These are phyloP conservation scores for Cheirogaleus major DNA, from an alignment of 2,797 vertebrate species.

Conservation along the genomic window DNA sequence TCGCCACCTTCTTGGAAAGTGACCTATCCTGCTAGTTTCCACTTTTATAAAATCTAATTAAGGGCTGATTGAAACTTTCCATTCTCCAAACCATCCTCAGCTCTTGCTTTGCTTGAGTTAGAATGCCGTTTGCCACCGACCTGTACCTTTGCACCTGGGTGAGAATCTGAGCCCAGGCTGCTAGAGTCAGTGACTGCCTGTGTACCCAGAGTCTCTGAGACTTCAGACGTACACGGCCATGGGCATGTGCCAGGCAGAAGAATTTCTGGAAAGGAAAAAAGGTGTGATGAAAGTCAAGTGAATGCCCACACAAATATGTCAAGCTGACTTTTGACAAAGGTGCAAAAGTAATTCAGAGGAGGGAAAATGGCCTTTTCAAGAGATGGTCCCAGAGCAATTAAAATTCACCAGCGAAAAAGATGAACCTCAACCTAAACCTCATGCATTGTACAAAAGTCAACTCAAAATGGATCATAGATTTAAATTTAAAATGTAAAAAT, in stretches of 20 bases:
- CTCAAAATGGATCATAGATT: background rate
- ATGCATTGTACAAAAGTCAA: background rate
- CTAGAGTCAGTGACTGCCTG: background rate
- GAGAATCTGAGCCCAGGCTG: background rate
- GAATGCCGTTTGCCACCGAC: background rate
- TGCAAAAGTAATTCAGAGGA: background rate
- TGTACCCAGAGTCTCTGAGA: background rate
- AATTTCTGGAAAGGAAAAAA: background rate
- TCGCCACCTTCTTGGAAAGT: background rate
- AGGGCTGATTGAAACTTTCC: background rate
- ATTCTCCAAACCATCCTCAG: background rate
- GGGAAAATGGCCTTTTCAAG: background rate
- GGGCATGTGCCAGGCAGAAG: background rate
- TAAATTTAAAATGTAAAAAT: background rate
- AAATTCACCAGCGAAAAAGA: too few species aligned
- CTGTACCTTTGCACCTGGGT: background rate
- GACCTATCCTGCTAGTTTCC: background rate
- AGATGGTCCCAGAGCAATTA: fast-evolving
- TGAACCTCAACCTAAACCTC: background rate
- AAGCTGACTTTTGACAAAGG: background rate
- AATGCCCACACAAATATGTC: background rate
- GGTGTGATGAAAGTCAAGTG: background rate
- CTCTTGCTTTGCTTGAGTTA: background rate
- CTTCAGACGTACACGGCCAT: fast-evolving
- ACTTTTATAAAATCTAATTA: background rate